Percentiles rank a stretch among this genome's conserved stretches.
Conservation (phyloP, 2,797 vertebrate genomes). For the Onychomys leucogaster region DNA sequence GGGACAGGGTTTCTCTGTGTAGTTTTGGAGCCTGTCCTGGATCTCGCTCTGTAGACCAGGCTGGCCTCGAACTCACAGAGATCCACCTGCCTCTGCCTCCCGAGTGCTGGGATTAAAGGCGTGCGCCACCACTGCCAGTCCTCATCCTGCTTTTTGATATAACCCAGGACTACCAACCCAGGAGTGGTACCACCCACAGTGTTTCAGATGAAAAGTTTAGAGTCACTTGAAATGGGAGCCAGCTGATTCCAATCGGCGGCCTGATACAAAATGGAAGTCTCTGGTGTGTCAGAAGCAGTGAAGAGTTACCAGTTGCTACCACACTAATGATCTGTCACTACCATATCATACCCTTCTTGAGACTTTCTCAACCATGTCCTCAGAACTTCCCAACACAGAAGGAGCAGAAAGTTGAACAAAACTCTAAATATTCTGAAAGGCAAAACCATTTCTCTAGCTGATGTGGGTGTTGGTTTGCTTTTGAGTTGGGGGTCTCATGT, state of each 20-base stretch:
- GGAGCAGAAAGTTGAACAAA: conserved; percentile 8
- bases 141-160: background rate
- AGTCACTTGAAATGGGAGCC: conserved; percentile 46
- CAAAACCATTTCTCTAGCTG: background rate
- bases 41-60: too few species aligned
- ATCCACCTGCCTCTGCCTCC: too few species aligned
- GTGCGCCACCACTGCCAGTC: too few species aligned
- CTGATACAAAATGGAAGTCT: conserved; percentile 36
- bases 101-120: too few species aligned
- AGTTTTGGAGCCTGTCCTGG: too few species aligned
- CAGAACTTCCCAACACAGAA: conserved; percentile 29
- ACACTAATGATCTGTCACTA: conserved; percentile 3
- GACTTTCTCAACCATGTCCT: conserved; percentile 33
- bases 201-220: conserved; percentile 31
- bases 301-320: conserved; percentile 27
- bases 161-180: background rate
- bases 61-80: too few species aligned
- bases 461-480: background rate
- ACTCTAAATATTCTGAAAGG: background rate
- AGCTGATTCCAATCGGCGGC: conserved; percentile 15
- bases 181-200: background rate
- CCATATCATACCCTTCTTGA: conserved; percentile 11
- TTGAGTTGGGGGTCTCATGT: background rate
- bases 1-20: too few species aligned
- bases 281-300: conserved; percentile 21